Evolutionary conservation across 1,140 invertebrate species (phyloP).

Genomic region (Eufriesea mexicana): DNA sequence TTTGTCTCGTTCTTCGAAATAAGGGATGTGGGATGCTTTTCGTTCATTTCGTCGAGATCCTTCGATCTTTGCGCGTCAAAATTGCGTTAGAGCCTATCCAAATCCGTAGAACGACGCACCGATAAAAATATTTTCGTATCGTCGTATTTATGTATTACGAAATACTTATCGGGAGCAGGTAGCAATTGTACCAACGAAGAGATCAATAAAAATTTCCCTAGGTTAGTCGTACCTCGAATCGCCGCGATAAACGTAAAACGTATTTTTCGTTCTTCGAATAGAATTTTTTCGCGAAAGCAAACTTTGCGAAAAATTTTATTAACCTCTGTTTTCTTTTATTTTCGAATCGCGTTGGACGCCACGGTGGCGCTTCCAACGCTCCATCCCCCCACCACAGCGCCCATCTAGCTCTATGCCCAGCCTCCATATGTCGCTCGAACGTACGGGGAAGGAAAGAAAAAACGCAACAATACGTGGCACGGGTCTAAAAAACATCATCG

Average conservation of each 20-base stretch:
- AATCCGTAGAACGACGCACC: not conserved
- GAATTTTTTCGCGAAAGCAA: not conserved
- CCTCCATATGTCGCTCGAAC: conserved; percentile 31
- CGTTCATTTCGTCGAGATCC: no score
- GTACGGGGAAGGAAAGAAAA: conserved; percentile 3
- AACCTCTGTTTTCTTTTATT: not conserved
- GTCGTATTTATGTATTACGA: not conserved
- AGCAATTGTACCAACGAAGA: conserved; percentile 9
- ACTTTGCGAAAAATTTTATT: not conserved
- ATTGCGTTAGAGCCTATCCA: not conserved
- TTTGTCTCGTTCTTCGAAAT: conserved; percentile 31
- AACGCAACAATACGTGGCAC: conserved; percentile 16
- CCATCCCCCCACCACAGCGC: not conserved
- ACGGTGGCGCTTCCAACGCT: conserved; percentile 11
- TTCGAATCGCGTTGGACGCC: not conserved
- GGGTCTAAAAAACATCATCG: conserved; percentile 25
- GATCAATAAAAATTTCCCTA: not conserved
- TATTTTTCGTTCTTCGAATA: no score
- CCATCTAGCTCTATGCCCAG: conserved; percentile 4
- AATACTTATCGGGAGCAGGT: not conserved
- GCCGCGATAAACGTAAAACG: not conserved
- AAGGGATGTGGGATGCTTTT: not conserved
- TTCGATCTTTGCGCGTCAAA: not conserved
- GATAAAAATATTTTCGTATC: not conserved
- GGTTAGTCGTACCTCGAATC: not conserved